Conservation (phyloP, 2,888 invertebrate genomes). For the Hetaerina titia region DNA sequence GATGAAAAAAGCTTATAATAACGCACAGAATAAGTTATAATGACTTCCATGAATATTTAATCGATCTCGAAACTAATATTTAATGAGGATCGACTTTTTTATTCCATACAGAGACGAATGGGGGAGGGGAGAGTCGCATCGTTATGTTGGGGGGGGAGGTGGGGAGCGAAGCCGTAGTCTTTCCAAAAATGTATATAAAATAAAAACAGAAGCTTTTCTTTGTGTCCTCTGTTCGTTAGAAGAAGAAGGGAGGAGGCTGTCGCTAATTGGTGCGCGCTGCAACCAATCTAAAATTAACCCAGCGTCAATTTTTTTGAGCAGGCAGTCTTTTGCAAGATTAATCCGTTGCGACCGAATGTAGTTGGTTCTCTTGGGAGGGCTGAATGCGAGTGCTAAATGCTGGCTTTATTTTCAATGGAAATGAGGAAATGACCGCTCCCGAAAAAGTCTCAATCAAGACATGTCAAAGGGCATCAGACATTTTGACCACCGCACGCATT, state of each 20-base stretch:
- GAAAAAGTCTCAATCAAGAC: too few species aligned
- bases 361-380: too few species aligned
- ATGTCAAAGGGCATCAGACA: too few species aligned
- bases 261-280: neutral
- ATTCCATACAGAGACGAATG: neutral
- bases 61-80: neutral
- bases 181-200: neutral
- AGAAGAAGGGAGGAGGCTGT: neutral
- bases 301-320: neutral
- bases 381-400: too few species aligned
- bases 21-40: slow-evolving; percentile 21
- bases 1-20: neutral
- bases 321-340: too few species aligned
- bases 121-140: neutral
- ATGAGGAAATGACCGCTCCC: too few species aligned
- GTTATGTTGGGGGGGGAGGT: neutral
- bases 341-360: too few species aligned
- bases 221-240: neutral
- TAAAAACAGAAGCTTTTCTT: neutral
- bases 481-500: too few species aligned
- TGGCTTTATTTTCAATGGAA: too few species aligned
- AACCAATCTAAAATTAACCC: neutral
- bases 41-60: slow-evolving; percentile 46
- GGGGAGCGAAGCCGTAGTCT: neutral
- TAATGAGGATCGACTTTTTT: slow-evolving; percentile 26